Percentiles rank a stretch among this genome's conserved stretches.
Evolutionary conservation across 2,797 vertebrate species (phyloP).

Genomic region (Pantherophis alleghaniensis): DNA sequence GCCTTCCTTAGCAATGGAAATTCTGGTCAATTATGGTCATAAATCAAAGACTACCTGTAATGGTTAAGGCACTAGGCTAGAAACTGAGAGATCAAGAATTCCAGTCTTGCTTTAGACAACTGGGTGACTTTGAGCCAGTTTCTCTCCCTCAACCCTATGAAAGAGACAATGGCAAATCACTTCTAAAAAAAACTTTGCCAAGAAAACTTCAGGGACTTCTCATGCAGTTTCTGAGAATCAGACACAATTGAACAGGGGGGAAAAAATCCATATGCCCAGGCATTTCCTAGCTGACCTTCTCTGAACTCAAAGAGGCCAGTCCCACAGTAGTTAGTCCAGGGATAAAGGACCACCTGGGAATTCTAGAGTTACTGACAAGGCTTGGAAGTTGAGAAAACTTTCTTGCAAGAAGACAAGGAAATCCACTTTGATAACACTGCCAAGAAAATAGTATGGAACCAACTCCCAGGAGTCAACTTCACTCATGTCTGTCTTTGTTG

Average conservation of each 20-base stretch:
- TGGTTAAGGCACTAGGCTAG: neutral
- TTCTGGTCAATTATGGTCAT: neutral
- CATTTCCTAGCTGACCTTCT: neutral
- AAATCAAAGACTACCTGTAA: neutral
- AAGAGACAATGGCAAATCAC: neutral
- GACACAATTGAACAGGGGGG: too few relatives aligned
- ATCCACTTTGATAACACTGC: neutral
- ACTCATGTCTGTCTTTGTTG: neutral
- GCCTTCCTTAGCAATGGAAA: neutral
- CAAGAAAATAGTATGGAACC: neutral
- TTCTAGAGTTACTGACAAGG: neutral
- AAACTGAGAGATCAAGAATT: neutral
- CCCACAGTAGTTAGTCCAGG: neutral
- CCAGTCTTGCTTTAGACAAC: neutral
- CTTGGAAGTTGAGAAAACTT: neutral
- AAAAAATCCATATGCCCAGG: rapidly evolving
- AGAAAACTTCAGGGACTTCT: neutral
- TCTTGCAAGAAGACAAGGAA: neutral
- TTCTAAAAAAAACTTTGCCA: neutral
- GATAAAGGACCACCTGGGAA: neutral
- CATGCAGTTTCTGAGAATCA: too few relatives aligned
- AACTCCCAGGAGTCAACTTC: neutral
- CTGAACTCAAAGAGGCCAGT: neutral
- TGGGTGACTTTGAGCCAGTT: neutral
- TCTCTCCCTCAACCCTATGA: neutral